Evolutionary conservation across 2,888 invertebrate species (phyloP).

Genomic region (Gymnocheta viridis): DNA sequence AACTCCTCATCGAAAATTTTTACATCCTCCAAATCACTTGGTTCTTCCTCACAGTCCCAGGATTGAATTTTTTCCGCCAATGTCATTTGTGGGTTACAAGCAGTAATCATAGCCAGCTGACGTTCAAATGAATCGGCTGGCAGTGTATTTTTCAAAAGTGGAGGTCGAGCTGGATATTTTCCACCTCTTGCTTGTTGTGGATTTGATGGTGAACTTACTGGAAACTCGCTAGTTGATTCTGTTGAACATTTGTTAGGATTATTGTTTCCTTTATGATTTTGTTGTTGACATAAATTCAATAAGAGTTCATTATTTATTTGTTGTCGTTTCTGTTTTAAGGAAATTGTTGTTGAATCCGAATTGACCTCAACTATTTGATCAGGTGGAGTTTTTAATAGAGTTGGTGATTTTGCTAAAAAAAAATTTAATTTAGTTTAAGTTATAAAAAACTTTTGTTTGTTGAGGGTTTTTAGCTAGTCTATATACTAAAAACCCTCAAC

Average conservation of each 20-base stretch:
- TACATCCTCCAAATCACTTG: slow-evolving; percentile 80
- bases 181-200: slow-evolving; percentile 75
- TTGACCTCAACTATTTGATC: slow-evolving; percentile 71
- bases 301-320: slow-evolving; percentile 65
- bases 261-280: slow-evolving; percentile 46
- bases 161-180: slow-evolving; percentile 72
- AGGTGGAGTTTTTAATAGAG: slow-evolving; percentile 46
- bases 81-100: slow-evolving; percentile 77
- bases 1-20: slow-evolving; percentile 77
- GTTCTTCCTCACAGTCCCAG: slow-evolving; percentile 76
- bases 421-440: no score
- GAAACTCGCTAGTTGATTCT: slow-evolving; percentile 79
- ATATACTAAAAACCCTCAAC: no score
- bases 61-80: slow-evolving; percentile 76
- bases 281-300: slow-evolving; percentile 60
- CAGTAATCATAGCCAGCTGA: slow-evolving; percentile 75
- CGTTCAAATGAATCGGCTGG: slow-evolving; percentile 78
- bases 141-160: slow-evolving; percentile 77
- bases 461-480: no score
- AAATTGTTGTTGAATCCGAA: slow-evolving; percentile 71
- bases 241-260: slow-evolving; percentile 68
- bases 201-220: slow-evolving; percentile 79
- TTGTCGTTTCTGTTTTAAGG: slow-evolving; percentile 66
- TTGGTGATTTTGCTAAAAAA: slow-evolving; percentile 33
- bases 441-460: not conserved